phyloP scores from a whole-genome alignment of 2,888 invertebrate genomes.

The Agriopis leucophaearia region DNA sequence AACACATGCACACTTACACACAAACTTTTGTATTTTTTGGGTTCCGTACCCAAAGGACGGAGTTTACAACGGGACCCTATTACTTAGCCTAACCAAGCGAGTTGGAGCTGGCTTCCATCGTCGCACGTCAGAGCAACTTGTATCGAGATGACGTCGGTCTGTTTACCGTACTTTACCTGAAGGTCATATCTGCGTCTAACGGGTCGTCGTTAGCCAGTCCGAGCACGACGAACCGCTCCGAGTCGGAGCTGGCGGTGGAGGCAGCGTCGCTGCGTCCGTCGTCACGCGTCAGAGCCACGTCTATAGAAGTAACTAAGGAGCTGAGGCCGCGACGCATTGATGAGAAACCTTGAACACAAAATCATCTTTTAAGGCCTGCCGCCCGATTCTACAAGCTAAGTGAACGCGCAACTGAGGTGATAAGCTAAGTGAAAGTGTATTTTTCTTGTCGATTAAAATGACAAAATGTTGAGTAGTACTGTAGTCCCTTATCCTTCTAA shows the following conservation, averaged over 20 bases:
- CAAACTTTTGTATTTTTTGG: too few species aligned
- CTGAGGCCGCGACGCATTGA: slow-evolving; percentile 94
- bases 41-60: not conserved
- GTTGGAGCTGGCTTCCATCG: too few species aligned
- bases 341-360: slow-evolving; percentile 83
- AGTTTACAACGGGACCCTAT: too few species aligned
- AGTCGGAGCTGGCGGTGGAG: slow-evolving; percentile 95
- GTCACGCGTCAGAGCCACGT: slow-evolving; percentile 91
- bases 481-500: too few species aligned
- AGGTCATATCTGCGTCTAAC: slow-evolving; percentile 90
- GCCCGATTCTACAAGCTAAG: too few species aligned
- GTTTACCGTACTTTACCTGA: slow-evolving; percentile 71
- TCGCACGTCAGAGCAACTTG: not conserved
- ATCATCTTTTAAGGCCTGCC: too few species aligned
- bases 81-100: too few species aligned
- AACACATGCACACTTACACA: too few species aligned
- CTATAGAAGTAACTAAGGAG: slow-evolving; percentile 93
- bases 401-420: too few species aligned
- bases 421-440: too few species aligned
- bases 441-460: too few species aligned
- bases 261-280: slow-evolving; percentile 90
- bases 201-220: slow-evolving; percentile 89
- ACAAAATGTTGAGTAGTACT: too few species aligned
- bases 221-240: slow-evolving; percentile 93
- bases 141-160: not conserved